Conservation (phyloP, 2,113 vertebrate species). For the Phalacrocorax pelagicus region DNA sequence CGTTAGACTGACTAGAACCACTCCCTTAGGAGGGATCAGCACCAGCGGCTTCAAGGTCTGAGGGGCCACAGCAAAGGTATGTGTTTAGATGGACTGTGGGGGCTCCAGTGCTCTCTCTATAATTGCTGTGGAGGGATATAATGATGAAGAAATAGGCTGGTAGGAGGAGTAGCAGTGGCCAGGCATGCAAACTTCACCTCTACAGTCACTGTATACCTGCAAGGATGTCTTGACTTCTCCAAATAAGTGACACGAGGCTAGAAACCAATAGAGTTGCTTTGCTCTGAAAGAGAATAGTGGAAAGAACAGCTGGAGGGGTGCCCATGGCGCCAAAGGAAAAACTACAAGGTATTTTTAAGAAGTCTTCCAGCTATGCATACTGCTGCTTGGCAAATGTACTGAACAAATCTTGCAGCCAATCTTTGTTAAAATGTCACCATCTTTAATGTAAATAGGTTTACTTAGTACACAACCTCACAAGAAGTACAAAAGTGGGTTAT, state of each 20-base stretch:
- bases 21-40: neutral
- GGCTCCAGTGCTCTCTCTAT: neutral
- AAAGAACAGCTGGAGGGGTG: neutral
- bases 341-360: neutral
- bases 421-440: neutral
- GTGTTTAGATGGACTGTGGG: neutral
- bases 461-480: neutral
- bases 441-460: conserved; percentile 21
- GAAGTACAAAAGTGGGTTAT: neutral
- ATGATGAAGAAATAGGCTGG: neutral
- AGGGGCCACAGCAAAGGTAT: neutral
- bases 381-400: neutral
- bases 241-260: neutral
- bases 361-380: neutral
- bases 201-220: neutral
- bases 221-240: neutral
- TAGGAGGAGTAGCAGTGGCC: neutral
- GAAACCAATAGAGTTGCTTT: neutral
- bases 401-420: neutral
- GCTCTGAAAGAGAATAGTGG: neutral
- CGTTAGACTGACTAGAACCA: neutral
- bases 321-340: neutral
- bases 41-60: neutral
- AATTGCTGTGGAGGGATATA: neutral
- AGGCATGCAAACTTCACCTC: neutral